These are phyloP conservation scores for Chelonia mydas DNA, from an alignment of 2,797 vertebrate genomes.

Conservation along the genomic window DNA sequence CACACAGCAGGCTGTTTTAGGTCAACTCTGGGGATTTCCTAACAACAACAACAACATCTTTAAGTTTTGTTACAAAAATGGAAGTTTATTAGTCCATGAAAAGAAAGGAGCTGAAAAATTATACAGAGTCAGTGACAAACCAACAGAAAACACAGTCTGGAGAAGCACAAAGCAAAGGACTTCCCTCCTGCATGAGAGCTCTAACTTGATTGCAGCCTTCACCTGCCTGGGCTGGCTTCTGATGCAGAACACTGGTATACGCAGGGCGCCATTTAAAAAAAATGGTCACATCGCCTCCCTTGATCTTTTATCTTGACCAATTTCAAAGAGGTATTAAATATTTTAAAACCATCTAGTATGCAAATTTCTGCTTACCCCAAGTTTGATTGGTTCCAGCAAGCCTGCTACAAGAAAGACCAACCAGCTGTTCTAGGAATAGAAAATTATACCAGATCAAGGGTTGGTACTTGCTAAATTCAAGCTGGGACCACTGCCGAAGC, in stretches of 20 bases:
- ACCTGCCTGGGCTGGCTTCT: constrained; percentile 41
- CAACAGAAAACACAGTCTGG: not conserved
- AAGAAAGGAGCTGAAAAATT: not conserved
- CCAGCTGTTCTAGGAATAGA: not conserved
- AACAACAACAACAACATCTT: not conserved
- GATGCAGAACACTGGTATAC: constrained; percentile 40
- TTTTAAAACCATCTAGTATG: constrained; percentile 44
- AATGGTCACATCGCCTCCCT: constrained; percentile 68
- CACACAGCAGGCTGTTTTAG: not conserved
- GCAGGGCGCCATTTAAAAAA: constrained; percentile 39
- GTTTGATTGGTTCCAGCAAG: constrained; percentile 51
- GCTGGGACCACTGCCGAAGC: not conserved
- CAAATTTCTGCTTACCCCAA: constrained; percentile 59
- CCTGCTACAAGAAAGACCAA: not conserved
- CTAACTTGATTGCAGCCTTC: not conserved
- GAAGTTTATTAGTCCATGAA: not conserved
- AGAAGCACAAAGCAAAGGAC: constrained; percentile 14
- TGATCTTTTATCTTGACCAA: constrained; percentile 43
- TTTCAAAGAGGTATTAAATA: constrained; percentile 58
- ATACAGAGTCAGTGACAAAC: not conserved
- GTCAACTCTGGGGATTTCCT: not conserved
- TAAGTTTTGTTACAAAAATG: not conserved
- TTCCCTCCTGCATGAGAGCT: not conserved
- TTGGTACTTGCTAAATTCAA: not conserved
- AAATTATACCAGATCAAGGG: not conserved